phyloP scores from a whole-genome alignment of 2,888 invertebrate species.

The Mystacides longicornis region DNA sequence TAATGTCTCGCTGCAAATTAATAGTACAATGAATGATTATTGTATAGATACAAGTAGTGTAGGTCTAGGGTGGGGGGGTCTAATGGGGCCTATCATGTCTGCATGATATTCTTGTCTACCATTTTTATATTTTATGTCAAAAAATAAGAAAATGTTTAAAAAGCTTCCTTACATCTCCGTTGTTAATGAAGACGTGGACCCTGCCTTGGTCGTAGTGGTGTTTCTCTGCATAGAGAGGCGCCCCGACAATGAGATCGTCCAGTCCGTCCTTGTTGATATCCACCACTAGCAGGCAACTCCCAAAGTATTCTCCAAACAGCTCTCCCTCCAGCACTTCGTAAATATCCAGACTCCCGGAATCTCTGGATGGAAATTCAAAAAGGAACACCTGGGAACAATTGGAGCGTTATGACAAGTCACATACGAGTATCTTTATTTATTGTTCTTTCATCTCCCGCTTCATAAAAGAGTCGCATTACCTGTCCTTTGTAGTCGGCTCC shows the following conservation, averaged over 20 bases:
- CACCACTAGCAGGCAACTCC: conserved; percentile 48
- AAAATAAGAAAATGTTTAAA: too few relatives aligned
- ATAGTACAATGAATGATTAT: neutral
- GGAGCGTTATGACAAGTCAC: neutral
- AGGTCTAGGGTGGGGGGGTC: too few relatives aligned
- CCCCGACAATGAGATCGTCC: conserved; percentile 57
- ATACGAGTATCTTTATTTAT: neutral
- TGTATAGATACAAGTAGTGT: neutral
- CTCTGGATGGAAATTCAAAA: conserved; percentile 35
- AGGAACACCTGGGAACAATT: conserved; percentile 36
- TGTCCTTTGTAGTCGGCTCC: conserved; percentile 36
- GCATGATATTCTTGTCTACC: too few relatives aligned
- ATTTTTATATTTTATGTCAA: neutral
- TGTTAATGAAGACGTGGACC: conserved; percentile 49
- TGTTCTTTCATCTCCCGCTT: neutral
- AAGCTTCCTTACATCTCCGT: conserved; percentile 31
- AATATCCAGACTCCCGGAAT: conserved; percentile 32
- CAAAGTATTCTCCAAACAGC: conserved; percentile 58
- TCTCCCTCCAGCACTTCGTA: conserved; percentile 33
- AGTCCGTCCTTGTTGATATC: conserved; percentile 54
- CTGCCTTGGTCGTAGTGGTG: conserved; percentile 50
- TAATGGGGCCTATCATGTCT: too few relatives aligned
- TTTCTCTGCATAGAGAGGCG: conserved; percentile 46
- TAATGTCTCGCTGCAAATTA: conserved; percentile 15
- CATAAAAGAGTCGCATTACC: conserved; percentile 22